phyloP scores from a whole-genome alignment of 2,888 invertebrate species.

The Hypena proboscidalis region DNA sequence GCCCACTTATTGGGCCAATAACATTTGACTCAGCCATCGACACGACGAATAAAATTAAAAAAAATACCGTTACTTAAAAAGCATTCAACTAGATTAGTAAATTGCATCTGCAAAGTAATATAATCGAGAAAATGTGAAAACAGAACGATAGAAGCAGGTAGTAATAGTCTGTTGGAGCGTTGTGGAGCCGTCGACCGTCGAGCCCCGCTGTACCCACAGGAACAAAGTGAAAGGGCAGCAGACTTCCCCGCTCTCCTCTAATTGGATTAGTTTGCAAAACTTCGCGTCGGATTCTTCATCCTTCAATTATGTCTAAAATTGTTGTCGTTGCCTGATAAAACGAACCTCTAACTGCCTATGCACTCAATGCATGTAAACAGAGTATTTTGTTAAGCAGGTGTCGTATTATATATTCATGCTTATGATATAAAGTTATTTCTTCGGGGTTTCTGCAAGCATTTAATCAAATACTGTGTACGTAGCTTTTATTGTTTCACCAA shows the following conservation, averaged over 20 bases:
- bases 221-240: constrained; percentile 35
- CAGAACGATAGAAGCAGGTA: constrained; percentile 41
- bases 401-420: background rate
- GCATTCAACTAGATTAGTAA: background rate
- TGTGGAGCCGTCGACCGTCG: no score
- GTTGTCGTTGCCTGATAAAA: constrained; percentile 38
- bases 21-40: no score
- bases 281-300: constrained; percentile 63
- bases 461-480: no score
- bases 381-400: background rate
- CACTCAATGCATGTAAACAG: background rate
- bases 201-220: no score
- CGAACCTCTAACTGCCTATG: constrained; percentile 5
- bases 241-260: constrained; percentile 52
- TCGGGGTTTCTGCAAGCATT: no score
- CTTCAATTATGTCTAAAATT: constrained; percentile 56
- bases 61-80: no score
- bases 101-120: background rate
- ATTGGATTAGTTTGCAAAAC: constrained; percentile 77
- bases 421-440: background rate
- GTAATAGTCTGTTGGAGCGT: constrained; percentile 37
- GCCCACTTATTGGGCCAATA: no score
- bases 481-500: no score
- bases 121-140: constrained; percentile 13
- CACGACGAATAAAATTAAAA: no score